Evolutionary conservation across 2,113 vertebrate species (phyloP), one percentile per base, ranked within the genome.

Genomic region (Vombatus ursinus): DNA sequence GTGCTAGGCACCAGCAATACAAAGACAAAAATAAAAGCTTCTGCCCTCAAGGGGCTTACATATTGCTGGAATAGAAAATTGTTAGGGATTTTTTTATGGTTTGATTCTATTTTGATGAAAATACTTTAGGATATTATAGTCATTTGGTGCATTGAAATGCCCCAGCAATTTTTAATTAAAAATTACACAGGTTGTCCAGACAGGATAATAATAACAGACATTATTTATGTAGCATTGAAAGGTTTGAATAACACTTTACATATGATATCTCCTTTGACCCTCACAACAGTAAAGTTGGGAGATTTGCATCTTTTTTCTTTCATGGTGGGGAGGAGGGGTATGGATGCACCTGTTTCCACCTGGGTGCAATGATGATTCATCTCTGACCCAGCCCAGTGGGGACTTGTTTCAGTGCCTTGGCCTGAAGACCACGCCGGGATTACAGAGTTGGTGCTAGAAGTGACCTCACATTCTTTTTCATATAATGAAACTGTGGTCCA

Each of bases 131-230:
- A 77, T 57, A 89, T 92, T 92, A 92, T 92, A 96, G 93, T 48
- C 47, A 68, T 95, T 96, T 94, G 50, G 91, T 95, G 95, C 90
- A 57, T 91, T 94, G 84, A 93, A 94, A 50, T 93, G 52, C 89
- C 90, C 3, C 2, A 92, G 50, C 24, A 95, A 57, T 50, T 57
- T 92, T 94, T 48, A 94, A 91, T 91, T 54, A 90, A 93, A 91
- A 16, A 94, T 22, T 8, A 44, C 68, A 44, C 68, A 44, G n/a
- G 1, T 23, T n/a, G 8, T n/a, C n/a, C n/a, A 84, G 37, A 22
- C 22, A 84, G 68, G 2, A 84, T 44, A 84, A 84, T 8, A 23
- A 84, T 44, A 44, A 23, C 0, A 23, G 44, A 8, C 68, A 84
- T 61, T 61, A 9, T 84, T 44, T 84, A 22, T n/a, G 23, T 19